Base-by-base conservation (phyloP, 2,113 vertebrate species). In the Scophthalmus maximus region DNA sequence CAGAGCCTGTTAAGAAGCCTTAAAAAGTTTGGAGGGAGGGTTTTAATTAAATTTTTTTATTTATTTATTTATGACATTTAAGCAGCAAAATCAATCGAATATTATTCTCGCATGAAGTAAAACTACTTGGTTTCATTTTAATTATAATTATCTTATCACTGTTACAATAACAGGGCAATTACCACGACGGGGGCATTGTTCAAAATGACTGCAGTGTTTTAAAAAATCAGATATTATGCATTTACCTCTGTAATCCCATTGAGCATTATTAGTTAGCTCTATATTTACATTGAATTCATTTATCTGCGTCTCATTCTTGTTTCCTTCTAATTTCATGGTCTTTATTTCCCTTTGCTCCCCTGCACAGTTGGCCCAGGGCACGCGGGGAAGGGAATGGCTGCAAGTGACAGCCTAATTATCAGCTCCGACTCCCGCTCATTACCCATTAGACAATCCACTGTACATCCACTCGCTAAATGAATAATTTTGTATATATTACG, bases 401-500 rank as follows among this genome's bases (percentile, higher is more conserved):
- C 82, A 93, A 94, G 92, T 95, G 94, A 93, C 93, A 93, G 92
- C 88, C 92, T 94, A 94, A 95, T 94, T 94, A 94, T 93, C 87
- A 89, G 90, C 79, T 87, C 84, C 89, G 87, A 87, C 82, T 88
- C 90, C 18, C 85, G 90, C 93, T 94, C 93, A 94, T 94, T 94
- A 93, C 88, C 91, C 91, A 92, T 94, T 94, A 94, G 93, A 94
- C 92, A 92, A 92, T 92, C 85, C 92, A 91, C 90, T 92, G 92
- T 93, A 93, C 91, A 90, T 93, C 92, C 84, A 92, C 90, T 89
- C 88, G 83, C 93, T 93, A 93, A 94, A 93, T 94, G 92, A 94
- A 93, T 95, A 93, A 94, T 94, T 94, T 92, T 93, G 93, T 93
- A 93, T 93, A 90, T 92, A 94, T 94, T 93, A 94, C 83, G 81